Evolutionary conservation across 2,113 vertebrate species (phyloP).

Genomic region (Psilopsiagon aurifrons): DNA sequence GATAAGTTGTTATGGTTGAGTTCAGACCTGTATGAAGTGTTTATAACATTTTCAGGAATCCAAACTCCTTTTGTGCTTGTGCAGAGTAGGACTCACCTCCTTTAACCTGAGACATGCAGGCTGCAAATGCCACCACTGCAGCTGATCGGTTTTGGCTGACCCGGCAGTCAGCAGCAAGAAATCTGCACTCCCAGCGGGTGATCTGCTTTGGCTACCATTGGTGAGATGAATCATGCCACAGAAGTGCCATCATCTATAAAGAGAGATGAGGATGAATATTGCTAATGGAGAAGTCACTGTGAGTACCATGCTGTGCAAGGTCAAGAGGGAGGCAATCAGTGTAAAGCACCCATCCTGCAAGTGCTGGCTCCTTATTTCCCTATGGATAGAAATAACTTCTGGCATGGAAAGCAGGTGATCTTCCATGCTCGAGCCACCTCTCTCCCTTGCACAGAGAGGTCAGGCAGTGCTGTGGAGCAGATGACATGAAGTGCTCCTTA

Average conservation of each 20-base stretch:
- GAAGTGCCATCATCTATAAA: neutral
- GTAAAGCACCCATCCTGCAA: neutral
- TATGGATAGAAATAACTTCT: neutral
- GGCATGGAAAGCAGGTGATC: neutral
- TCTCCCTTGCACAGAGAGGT: neutral
- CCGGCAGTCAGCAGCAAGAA: neutral
- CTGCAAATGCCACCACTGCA: neutral
- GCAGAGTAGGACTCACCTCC: neutral
- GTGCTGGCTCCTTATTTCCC: neutral
- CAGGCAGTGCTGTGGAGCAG: neutral
- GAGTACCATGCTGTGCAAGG: neutral
- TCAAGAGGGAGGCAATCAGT: neutral
- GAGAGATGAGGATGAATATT: neutral
- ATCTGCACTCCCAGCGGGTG: fast-evolving
- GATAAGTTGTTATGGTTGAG: fast-evolving
- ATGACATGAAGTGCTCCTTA: neutral
- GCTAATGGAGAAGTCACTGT: neutral
- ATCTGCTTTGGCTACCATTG: neutral
- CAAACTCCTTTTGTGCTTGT: neutral
- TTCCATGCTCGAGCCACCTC: neutral
- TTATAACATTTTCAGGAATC: neutral
- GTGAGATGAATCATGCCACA: neutral
- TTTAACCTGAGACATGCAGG: neutral
- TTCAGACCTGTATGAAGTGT: neutral
- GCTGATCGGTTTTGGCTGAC: neutral